A percentile compares a stretch with the other conserved stretches of the same genome.
These are phyloP conservation scores for Itoplectis maculator DNA, from an alignment of 2,888 invertebrate species.

Conservation along the genomic window DNA sequence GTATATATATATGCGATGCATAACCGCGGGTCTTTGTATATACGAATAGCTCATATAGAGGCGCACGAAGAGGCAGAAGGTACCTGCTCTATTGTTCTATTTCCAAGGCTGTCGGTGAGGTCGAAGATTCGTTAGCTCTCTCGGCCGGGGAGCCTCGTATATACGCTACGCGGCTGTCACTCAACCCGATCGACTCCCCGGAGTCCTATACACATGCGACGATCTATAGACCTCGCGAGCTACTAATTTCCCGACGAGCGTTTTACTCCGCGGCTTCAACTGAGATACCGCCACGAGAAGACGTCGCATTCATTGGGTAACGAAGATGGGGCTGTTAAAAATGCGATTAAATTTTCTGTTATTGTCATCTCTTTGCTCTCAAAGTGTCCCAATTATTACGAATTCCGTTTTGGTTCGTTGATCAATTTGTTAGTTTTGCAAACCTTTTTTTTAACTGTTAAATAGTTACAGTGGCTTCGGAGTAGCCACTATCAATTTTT, in stretches of 20 bases:
- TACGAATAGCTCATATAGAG: conserved; percentile 37
- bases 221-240: conserved; percentile 11
- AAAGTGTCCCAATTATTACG: too few species aligned
- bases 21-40: conserved; percentile 12
- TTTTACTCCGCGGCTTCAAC: conserved; percentile 17
- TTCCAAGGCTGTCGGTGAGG: conserved; percentile 71
- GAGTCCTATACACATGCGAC: conserved; percentile 20
- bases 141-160: conserved; percentile 8
- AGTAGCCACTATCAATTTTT: too few species aligned
- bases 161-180: conserved; percentile 67
- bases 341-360: too few species aligned
- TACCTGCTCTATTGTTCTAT: conserved; percentile 66
- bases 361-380: too few species aligned
- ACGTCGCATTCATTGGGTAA: too few species aligned
- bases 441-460: too few species aligned
- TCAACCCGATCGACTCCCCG: conserved; percentile 61
- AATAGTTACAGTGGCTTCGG: too few species aligned
- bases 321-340: too few species aligned
- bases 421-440: too few species aligned
- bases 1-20: conserved; percentile 25
- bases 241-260: conserved; percentile 21
- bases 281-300: background rate
- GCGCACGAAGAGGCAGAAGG: conserved; percentile 14
- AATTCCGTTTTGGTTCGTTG: too few species aligned
- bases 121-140: conserved; percentile 67